A percentile compares a stretch with the other conserved stretches of the same genome.
Conservation (phyloP, 1,140 invertebrate genomes). For the Octopus bimaculoides region DNA sequence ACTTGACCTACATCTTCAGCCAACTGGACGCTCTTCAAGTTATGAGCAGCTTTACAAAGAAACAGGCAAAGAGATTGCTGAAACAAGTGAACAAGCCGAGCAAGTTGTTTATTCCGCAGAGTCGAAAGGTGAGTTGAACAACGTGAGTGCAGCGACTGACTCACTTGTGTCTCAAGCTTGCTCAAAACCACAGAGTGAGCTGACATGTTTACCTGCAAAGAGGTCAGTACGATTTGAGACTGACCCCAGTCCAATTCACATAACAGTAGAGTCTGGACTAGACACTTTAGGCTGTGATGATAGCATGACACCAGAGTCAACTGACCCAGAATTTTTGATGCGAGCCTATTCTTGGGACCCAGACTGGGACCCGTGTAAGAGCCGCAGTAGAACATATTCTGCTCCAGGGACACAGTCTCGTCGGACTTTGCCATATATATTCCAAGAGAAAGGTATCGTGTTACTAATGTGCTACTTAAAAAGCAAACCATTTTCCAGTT, state of each 20-base stretch:
- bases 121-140: slow-evolving; percentile 18
- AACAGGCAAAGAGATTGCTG: neutral
- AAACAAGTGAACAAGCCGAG: slow-evolving; percentile 3
- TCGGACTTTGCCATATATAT: neutral
- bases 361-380: neutral
- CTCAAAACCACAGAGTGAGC: neutral
- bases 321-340: slow-evolving; percentile 13
- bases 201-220: neutral
- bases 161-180: neutral
- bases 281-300: slow-evolving; percentile 31
- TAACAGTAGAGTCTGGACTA: slow-evolving; percentile 38
- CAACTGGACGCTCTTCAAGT: slow-evolving; percentile 34
- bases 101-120: neutral
- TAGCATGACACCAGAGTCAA: neutral
- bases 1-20: slow-evolving; percentile 31
- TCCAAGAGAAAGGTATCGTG: slow-evolving; percentile 4
- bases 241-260: slow-evolving; percentile 34
- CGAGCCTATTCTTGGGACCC: slow-evolving; percentile 4
- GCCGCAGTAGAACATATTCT: neutral
- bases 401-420: neutral
- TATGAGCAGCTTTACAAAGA: slow-evolving; percentile 44
- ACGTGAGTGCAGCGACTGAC: neutral
- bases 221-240: slow-evolving; percentile 17
- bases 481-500: too few species aligned
- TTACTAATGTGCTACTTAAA: neutral